Conservation (phyloP, 2,888 invertebrate species). For the Thecocarcelia acutangulata region DNA sequence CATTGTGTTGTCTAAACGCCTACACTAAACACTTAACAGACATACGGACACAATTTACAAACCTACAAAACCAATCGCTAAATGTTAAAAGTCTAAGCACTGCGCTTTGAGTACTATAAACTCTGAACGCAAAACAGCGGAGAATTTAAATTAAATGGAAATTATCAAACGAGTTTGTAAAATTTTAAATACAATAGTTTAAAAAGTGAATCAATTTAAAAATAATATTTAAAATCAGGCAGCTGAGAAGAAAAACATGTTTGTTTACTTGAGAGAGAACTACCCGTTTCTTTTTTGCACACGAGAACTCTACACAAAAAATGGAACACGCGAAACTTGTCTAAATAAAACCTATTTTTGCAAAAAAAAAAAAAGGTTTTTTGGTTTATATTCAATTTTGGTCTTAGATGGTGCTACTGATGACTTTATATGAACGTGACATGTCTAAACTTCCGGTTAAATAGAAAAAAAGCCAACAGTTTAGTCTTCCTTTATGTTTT, state of each 20-base stretch:
- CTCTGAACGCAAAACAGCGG: background rate
- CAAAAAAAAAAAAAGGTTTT: slow-evolving; percentile 3
- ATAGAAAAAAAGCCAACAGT: slow-evolving; percentile 13
- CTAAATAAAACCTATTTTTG: slow-evolving; percentile 33
- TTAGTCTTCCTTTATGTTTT: slow-evolving; percentile 14
- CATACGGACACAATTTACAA: slow-evolving; percentile 7
- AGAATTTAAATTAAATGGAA: slow-evolving; percentile 23
- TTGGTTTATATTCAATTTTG: slow-evolving; percentile 18
- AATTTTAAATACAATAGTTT: slow-evolving; percentile 7
- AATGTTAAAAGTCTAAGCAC: slow-evolving; percentile 55
- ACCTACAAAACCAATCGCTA: slow-evolving; percentile 10
- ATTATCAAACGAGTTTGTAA: background rate
- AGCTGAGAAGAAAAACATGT: no score
- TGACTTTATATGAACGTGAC: slow-evolving; percentile 65
- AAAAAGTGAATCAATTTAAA: background rate
- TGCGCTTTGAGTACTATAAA: slow-evolving; percentile 12
- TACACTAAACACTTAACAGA: slow-evolving; percentile 31
- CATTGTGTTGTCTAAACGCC: slow-evolving; percentile 39
- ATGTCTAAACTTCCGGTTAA: slow-evolving; percentile 69
- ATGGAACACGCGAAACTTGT: slow-evolving; percentile 15
- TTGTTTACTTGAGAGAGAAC: no score
- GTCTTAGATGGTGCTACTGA: slow-evolving; percentile 43
- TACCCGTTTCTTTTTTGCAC: no score
- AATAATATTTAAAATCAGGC: background rate
- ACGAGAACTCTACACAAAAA: no score